Evolutionary conservation across 2,888 invertebrate genomes (phyloP).

Genomic region (Sphaerophoria rueppellii): DNA sequence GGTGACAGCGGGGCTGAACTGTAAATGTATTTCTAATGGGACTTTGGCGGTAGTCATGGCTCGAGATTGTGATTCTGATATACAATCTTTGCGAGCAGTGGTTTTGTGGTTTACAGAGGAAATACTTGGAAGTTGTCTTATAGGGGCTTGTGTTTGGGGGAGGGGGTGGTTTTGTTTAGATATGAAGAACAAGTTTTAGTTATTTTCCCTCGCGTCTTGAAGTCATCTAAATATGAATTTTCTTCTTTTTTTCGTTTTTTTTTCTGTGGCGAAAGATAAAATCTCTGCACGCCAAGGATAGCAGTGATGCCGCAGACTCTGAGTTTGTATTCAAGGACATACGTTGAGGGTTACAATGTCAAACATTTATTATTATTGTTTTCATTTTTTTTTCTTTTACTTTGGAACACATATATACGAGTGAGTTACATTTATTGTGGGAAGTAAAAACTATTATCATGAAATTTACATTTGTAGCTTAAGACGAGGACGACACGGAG

Average conservation of each 20-base stretch:
- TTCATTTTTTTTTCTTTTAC: background rate
- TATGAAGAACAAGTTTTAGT: background rate
- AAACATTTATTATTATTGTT: slow-evolving; percentile 35
- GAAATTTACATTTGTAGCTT: no score
- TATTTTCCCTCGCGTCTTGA: slow-evolving; percentile 9
- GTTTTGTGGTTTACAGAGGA: slow-evolving; percentile 5
- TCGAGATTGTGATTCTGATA: slow-evolving; percentile 28
- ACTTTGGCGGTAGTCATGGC: slow-evolving; percentile 14
- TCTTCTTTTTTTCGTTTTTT: slow-evolving; percentile 1
- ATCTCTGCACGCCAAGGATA: slow-evolving; percentile 27
- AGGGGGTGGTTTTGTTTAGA: background rate
- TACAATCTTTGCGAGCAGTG: background rate
- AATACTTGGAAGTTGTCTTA: background rate
- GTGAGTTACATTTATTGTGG: background rate
- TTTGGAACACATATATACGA: background rate
- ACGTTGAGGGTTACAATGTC: slow-evolving; percentile 33
- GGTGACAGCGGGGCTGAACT: slow-evolving; percentile 36
- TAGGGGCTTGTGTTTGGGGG: background rate
- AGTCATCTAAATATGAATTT: slow-evolving; percentile 26
- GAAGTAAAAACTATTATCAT: slow-evolving; percentile 7
- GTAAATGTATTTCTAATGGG: slow-evolving; percentile 68
- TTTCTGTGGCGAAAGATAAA: slow-evolving; percentile 10
- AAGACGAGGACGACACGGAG: no score
- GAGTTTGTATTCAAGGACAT: slow-evolving; percentile 21
- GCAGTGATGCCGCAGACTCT: slow-evolving; percentile 30